Percentiles rank a stretch among this genome's conserved stretches.
phyloP scores from a whole-genome alignment of 2,888 invertebrate genomes.

The Cryptus viduatorius region DNA sequence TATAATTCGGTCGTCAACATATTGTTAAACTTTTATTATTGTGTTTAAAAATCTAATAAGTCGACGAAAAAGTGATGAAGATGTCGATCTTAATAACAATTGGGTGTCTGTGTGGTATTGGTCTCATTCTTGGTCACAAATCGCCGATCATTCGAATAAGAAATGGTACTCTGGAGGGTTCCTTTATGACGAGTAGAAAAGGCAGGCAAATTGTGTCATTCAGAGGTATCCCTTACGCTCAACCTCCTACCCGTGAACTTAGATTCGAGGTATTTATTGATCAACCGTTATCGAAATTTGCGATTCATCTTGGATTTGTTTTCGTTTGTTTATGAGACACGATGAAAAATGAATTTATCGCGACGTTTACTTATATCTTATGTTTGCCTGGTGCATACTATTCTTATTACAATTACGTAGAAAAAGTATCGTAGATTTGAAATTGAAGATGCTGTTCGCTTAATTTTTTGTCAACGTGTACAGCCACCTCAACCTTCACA shows the following conservation, averaged over 20 bases:
- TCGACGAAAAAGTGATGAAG: not conserved
- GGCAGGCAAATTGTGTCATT: constrained; percentile 88
- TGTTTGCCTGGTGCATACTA: not conserved
- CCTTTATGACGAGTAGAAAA: constrained; percentile 86
- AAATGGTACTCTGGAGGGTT: constrained; percentile 87
- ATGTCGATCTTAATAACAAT: constrained; percentile 38
- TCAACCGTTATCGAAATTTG: not conserved
- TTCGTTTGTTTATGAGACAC: not conserved
- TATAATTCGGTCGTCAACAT: not conserved
- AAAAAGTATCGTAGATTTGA: not conserved
- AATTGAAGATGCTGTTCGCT: constrained; percentile 15
- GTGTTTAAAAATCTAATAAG: not conserved
- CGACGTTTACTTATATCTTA: not conserved
- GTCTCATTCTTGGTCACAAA: constrained; percentile 16
- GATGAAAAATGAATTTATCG: not conserved
- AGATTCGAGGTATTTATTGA: constrained; percentile 87
- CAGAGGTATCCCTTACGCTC: constrained; percentile 88
- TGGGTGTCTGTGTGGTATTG: constrained; percentile 19
- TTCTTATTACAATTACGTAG: not conserved
- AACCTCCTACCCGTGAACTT: constrained; percentile 87
- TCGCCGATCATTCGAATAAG: constrained; percentile 82
- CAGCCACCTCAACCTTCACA: constrained; percentile 89
- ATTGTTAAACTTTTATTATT: not conserved
- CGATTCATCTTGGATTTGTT: not conserved
- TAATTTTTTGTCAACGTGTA: constrained; percentile 54